Conservation (phyloP, 1,140 invertebrate genomes). For the Drosophila varians region DNA sequence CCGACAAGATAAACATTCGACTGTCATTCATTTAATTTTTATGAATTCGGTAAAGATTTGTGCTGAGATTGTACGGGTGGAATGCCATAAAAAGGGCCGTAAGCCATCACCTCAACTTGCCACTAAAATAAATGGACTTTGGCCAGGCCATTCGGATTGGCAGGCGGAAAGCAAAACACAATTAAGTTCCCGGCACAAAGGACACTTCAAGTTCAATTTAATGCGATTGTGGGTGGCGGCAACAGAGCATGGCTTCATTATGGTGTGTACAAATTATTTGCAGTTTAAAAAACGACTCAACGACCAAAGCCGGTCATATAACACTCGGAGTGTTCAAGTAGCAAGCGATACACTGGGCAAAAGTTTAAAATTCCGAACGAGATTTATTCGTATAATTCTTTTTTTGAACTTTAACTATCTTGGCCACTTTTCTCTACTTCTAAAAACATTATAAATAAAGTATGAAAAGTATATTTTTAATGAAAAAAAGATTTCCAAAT, state of each 20-base stretch:
- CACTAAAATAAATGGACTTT: constrained; percentile 70
- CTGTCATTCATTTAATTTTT: constrained; percentile 34
- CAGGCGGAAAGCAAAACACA: constrained; percentile 39
- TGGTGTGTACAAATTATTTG: constrained; percentile 68
- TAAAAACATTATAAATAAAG: too few species aligned
- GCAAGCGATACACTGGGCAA: not conserved
- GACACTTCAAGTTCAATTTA: constrained; percentile 63
- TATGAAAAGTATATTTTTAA: too few species aligned
- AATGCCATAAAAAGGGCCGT: constrained; percentile 31
- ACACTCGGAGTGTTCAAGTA: constrained; percentile 45
- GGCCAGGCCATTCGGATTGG: constrained; percentile 41
- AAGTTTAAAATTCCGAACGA: too few species aligned
- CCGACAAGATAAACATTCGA: constrained; percentile 40
- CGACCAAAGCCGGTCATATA: constrained; percentile 60
- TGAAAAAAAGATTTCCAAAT: too few species aligned
- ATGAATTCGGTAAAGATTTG: constrained; percentile 28
- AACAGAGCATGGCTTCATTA: constrained; percentile 66
- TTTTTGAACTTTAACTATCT: too few species aligned
- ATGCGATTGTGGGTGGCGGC: constrained; percentile 12
- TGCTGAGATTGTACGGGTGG: constrained; percentile 21
- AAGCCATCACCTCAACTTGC: constrained; percentile 40
- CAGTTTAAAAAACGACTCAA: constrained; percentile 62
- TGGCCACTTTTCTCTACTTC: too few species aligned
- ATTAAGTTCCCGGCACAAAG: constrained; percentile 67
- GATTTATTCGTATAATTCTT: too few species aligned